Base-by-base conservation (phyloP, 2,797 vertebrate species). In the Dipus sagitta region DNA sequence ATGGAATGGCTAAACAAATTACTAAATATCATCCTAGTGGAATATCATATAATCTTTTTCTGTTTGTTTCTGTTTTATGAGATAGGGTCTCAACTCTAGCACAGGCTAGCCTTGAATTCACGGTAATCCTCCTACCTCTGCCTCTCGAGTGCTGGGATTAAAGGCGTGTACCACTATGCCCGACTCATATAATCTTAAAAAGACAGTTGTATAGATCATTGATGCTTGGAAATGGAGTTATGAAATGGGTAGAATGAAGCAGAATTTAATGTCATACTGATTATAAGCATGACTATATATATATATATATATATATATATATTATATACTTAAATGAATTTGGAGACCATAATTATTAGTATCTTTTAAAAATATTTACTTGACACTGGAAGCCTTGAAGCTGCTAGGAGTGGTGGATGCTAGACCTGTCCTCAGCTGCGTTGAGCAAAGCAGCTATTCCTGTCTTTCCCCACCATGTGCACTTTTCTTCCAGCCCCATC, bases 221-320 rank as follows among this genome's bases (percentile, higher is more conserved):
- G 52, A 81, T 84, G 28, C n/a, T 87, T 70, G 74, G 86, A 95
- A 91, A 74, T 83, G 28, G 24, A 18, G 54, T 64, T 83, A 47
- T 74, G 60, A 90, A 81, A 77, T 94, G 89, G 24, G 60, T 71
- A 32, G 30, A 88, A 80, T 13, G 47, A 92, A 72, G 52, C 11
- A 75, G 64, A 95, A 82, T 1, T 30, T 58, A 77, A 77, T 64
- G 6, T 95, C 34, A 20, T 64, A 68, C 70, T 89, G 38, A 62
- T 86, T 62, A 78, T 6, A 85, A n/a, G 17, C 78, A 85, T 38
- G 38, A 38, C 38, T 3, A 38, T 38, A 38, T 84, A 42, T 65
- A 86, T 79, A 18, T 68, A 94, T n/a, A n/a, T n/a, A n/a, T n/a
- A n/a, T n/a, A n/a, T n/a, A n/a, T n/a, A n/a, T n/a, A n/a, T n/a